Evolutionary conservation across 2,888 invertebrate species (phyloP).

Genomic region (Tricholauxania praeusta): DNA sequence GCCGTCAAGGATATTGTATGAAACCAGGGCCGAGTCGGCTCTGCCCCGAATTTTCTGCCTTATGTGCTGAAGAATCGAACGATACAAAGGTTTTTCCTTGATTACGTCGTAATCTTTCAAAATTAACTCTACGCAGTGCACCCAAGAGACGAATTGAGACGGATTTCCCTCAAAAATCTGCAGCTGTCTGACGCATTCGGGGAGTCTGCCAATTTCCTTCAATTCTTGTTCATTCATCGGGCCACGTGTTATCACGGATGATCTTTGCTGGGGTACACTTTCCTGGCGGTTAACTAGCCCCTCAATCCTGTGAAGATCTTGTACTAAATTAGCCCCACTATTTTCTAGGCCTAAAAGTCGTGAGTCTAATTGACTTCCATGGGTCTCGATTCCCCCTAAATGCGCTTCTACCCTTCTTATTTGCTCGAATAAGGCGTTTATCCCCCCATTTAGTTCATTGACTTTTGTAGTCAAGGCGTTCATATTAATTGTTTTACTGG

Average conservation of each 20-base stretch:
- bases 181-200: constrained; percentile 4
- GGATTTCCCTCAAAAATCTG: constrained; percentile 7
- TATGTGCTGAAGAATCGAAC: constrained; percentile 42
- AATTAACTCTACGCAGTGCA: constrained; percentile 3
- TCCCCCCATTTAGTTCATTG: no score
- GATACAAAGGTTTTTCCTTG: neutral
- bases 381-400: no score
- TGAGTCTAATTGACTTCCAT: no score
- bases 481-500: no score
- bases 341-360: no score
- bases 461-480: no score
- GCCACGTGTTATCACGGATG: neutral
- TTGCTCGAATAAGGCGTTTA: no score
- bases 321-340: no score
- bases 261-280: no score
- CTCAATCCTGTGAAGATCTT: no score
- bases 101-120: neutral
- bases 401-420: no score
- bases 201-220: neutral
- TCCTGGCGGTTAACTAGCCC: no score
- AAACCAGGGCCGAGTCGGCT: constrained; percentile 41
- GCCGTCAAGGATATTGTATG: constrained; percentile 38
- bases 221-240: constrained; percentile 4
- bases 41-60: constrained; percentile 40
- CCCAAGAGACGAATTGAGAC: constrained; percentile 2